Conservation (phyloP, 2,113 vertebrate species). For the Podilymbus podiceps region DNA sequence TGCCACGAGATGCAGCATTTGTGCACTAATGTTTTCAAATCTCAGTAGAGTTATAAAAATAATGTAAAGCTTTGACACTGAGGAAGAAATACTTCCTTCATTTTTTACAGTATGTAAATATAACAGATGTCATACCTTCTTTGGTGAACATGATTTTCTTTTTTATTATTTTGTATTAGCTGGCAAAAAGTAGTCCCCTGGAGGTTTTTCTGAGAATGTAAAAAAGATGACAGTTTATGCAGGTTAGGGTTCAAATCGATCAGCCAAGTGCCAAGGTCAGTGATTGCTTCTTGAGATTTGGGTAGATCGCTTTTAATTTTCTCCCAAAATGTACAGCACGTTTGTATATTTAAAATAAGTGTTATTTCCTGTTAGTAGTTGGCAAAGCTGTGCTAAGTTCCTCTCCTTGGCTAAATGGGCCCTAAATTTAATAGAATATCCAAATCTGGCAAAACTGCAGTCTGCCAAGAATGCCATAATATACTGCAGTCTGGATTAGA, state of each 20-base stretch:
- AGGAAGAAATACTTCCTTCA: background rate
- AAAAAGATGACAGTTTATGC: background rate
- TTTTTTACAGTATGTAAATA: background rate
- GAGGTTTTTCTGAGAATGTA: background rate
- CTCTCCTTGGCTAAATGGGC: background rate
- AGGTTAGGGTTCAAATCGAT: background rate
- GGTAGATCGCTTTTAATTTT: background rate
- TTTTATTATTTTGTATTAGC: background rate
- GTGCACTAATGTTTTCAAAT: background rate
- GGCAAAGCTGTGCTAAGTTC: background rate
- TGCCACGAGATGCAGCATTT: background rate
- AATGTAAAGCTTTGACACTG: background rate
- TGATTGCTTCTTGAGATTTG: background rate
- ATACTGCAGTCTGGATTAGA: background rate
- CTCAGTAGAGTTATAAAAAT: background rate
- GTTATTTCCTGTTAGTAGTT: background rate
- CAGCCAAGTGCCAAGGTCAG: background rate
- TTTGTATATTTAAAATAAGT: background rate
- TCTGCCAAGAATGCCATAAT: background rate
- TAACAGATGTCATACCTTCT: background rate
- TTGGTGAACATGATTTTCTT: background rate
- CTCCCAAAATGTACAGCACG: background rate
- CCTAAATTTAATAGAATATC: background rate
- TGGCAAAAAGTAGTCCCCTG: background rate
- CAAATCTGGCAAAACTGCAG: background rate